A percentile compares a stretch with the other conserved stretches of the same genome.
phyloP scores from a whole-genome alignment of 2,888 invertebrate genomes.

The Zelleria hepariella region DNA sequence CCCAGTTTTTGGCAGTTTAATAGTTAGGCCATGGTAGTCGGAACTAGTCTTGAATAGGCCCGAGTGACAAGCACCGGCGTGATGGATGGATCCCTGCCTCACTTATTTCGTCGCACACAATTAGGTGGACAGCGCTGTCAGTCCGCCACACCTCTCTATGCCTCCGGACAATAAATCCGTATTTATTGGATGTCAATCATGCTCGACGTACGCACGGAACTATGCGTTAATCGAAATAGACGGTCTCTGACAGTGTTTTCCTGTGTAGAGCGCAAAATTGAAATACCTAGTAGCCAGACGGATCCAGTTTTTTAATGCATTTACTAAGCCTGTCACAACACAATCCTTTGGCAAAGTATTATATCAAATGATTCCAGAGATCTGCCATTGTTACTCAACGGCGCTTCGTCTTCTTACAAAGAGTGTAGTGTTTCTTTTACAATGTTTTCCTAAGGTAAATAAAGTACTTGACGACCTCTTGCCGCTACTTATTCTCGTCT shows the following conservation, averaged over 20 bases:
- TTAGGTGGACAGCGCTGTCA: slow-evolving; percentile 35
- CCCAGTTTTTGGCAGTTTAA: slow-evolving; percentile 45
- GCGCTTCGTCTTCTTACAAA: not conserved
- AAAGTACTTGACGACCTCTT: not conserved
- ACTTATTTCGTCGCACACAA: slow-evolving; percentile 27
- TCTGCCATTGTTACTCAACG: not conserved
- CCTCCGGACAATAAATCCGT: slow-evolving; percentile 40
- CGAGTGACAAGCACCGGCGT: slow-evolving; percentile 36
- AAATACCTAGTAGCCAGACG: no score
- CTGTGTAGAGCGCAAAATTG: not conserved
- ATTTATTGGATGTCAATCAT: slow-evolving; percentile 58
- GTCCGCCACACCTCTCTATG: slow-evolving; percentile 41
- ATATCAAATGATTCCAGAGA: no score
- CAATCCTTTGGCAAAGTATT: not conserved
- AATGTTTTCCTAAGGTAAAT: not conserved
- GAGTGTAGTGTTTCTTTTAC: not conserved
- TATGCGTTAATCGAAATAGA: slow-evolving; percentile 26
- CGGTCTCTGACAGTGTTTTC: not conserved
- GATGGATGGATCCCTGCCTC: slow-evolving; percentile 39
- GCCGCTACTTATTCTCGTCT: not conserved
- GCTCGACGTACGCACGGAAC: slow-evolving; percentile 38
- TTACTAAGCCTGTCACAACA: no score
- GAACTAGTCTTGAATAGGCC: slow-evolving; percentile 35
- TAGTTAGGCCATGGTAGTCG: slow-evolving; percentile 19
- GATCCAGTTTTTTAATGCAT: no score